Evolutionary conservation across 2,797 vertebrate genomes (phyloP).

Genomic region (Myripristis murdjan): DNA sequence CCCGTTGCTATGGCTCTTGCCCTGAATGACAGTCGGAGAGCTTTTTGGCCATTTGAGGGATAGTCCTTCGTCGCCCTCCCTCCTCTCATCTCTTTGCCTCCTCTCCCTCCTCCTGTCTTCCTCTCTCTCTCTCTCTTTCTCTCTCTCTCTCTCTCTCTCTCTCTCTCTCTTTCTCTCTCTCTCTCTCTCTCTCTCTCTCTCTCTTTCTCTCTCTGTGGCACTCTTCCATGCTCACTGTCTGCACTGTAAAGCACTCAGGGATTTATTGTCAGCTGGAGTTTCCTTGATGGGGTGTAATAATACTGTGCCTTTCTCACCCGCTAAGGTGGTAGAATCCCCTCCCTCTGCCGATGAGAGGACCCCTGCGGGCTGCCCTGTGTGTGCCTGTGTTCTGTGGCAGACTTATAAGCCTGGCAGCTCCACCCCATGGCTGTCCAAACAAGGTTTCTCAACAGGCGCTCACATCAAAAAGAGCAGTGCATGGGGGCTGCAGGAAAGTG

Average conservation of each 20-base stretch:
- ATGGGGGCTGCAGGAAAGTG: slow-evolving; percentile 84
- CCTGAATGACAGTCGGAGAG: slow-evolving; percentile 83
- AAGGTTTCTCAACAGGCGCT: slow-evolving; percentile 90
- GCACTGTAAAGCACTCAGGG: slow-evolving; percentile 86
- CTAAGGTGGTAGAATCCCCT: slow-evolving; percentile 87
- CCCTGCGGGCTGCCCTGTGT: slow-evolving; percentile 84
- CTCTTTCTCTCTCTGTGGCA: slow-evolving; percentile 67
- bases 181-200: neutral
- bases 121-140: slow-evolving; percentile 14
- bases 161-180: slow-evolving; percentile 53
- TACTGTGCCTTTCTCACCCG: slow-evolving; percentile 85
- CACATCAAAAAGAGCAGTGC: slow-evolving; percentile 91
- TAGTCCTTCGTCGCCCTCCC: slow-evolving; percentile 56
- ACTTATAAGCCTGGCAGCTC: slow-evolving; percentile 90
- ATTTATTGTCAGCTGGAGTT: slow-evolving; percentile 89
- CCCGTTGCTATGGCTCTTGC: slow-evolving; percentile 65
- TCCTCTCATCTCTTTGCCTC: slow-evolving; percentile 58
- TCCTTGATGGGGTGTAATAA: slow-evolving; percentile 89
- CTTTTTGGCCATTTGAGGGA: slow-evolving; percentile 84
- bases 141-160: slow-evolving; percentile 60
- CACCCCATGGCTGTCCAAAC: slow-evolving; percentile 91
- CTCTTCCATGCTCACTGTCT: slow-evolving; percentile 81
- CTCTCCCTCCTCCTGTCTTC: slow-evolving; percentile 54
- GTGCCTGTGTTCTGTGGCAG: slow-evolving; percentile 89
- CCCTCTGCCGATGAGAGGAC: slow-evolving; percentile 85